Conservation (phyloP, 2,113 vertebrate species). For the Numenius arquata region DNA sequence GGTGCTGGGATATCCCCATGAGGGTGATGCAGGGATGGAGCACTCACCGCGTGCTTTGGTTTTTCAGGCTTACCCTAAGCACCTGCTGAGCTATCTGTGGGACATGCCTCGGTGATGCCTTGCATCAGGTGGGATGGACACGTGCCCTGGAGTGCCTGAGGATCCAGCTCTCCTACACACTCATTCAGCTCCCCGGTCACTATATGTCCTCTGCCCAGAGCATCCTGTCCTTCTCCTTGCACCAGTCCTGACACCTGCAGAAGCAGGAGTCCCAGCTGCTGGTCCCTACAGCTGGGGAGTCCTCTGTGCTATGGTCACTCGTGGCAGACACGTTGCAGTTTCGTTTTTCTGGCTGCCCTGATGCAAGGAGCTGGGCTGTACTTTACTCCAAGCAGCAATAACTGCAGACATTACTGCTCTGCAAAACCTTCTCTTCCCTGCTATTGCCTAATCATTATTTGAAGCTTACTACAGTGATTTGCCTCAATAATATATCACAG, state of each 20-base stretch:
- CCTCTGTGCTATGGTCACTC: background rate
- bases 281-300: background rate
- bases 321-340: accelerated
- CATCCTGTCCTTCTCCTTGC: background rate
- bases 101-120: background rate
- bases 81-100: accelerated
- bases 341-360: background rate
- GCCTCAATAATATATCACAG: background rate
- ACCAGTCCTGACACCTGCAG: background rate
- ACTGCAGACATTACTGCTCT: background rate
- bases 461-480: background rate
- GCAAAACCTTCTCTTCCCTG: background rate
- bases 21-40: background rate
- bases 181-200: background rate
- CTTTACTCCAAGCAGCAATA: background rate
- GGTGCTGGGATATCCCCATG: background rate
- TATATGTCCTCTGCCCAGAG: background rate
- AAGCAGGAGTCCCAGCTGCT: background rate
- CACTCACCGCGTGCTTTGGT: background rate
- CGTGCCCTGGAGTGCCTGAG: background rate
- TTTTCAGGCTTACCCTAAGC: background rate
- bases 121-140: background rate
- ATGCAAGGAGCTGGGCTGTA: background rate
- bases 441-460: background rate
- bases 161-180: background rate